These are phyloP conservation scores for Rhinichthys osculus DNA, from an alignment of 2,797 vertebrate species.

Conservation along the genomic window DNA sequence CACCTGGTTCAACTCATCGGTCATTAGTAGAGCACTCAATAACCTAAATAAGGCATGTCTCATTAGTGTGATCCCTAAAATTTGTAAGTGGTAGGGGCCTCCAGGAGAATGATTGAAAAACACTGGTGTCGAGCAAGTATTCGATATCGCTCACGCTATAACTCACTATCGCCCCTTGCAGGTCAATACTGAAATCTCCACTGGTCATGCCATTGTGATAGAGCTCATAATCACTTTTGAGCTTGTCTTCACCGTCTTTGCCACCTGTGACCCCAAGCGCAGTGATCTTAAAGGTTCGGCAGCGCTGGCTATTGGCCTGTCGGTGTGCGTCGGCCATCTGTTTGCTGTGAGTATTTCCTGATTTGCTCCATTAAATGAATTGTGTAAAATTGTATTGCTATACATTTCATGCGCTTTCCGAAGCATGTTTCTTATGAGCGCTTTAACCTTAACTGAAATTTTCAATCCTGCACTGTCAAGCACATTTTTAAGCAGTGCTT, in stretches of 20 bases:
- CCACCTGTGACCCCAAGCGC: constrained; percentile 89
- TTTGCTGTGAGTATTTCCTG: constrained; percentile 86
- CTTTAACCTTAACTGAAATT: background rate
- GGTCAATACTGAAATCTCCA: constrained; percentile 83
- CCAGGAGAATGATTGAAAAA: background rate
- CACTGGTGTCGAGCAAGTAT: background rate
- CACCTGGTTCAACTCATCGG: background rate
- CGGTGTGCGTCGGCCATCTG: constrained; percentile 90
- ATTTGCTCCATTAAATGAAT: background rate
- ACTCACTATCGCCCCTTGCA: constrained; percentile 62
- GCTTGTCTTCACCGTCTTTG: constrained; percentile 91
- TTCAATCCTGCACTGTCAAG: background rate
- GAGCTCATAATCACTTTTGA: constrained; percentile 93
- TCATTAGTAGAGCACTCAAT: background rate
- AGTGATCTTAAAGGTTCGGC: constrained; percentile 87
- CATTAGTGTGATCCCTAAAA: background rate
- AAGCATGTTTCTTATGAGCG: background rate
- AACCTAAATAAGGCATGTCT: background rate
- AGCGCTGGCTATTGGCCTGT: constrained; percentile 89
- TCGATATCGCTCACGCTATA: background rate
- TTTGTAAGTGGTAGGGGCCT: background rate
- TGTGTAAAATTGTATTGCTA: background rate
- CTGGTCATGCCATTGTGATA: constrained; percentile 87
- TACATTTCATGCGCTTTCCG: background rate
- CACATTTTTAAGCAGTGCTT: constrained; percentile 18